A percentile compares a stretch with the other conserved stretches of the same genome.
Evolutionary conservation across 2,888 invertebrate genomes (phyloP).

Genomic region (Rotaria sp.): DNA sequence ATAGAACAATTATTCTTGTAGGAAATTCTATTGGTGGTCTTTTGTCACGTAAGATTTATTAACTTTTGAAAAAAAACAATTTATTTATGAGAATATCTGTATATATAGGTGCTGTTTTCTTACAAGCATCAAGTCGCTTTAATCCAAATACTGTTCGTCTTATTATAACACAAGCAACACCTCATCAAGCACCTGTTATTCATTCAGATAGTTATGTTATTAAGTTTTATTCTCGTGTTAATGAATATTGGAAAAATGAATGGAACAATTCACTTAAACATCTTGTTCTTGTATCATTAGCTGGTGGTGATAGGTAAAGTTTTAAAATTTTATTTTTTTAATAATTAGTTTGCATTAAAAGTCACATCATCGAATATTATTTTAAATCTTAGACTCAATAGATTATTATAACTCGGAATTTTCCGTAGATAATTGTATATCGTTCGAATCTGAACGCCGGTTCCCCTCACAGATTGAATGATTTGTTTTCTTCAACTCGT

Average conservation of each 20-base stretch:
- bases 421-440: too few relatives aligned
- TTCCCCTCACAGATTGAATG: too few relatives aligned
- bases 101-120: not conserved
- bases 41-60: slow-evolving; percentile 69
- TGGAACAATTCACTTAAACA: slow-evolving; percentile 30
- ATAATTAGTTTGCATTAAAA: too few relatives aligned
- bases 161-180: slow-evolving; percentile 75
- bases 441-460: too few relatives aligned
- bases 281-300: slow-evolving; percentile 32
- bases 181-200: slow-evolving; percentile 66
- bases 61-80: slow-evolving; percentile 48
- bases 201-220: slow-evolving; percentile 24
- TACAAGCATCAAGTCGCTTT: slow-evolving; percentile 47
- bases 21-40: slow-evolving; percentile 94
- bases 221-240: slow-evolving; percentile 35
- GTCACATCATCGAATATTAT: too few relatives aligned
- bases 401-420: too few relatives aligned
- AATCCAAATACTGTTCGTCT: slow-evolving; percentile 62
- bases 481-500: too few relatives aligned
- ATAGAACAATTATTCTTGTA: slow-evolving; percentile 67
- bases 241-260: slow-evolving; percentile 34
- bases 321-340: not conserved
- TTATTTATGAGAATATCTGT: not conserved
- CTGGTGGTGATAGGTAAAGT: slow-evolving; percentile 32
- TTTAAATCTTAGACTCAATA: too few relatives aligned